Conservation (phyloP, 2,797 vertebrate genomes). For the Anisognathus igniventris region DNA sequence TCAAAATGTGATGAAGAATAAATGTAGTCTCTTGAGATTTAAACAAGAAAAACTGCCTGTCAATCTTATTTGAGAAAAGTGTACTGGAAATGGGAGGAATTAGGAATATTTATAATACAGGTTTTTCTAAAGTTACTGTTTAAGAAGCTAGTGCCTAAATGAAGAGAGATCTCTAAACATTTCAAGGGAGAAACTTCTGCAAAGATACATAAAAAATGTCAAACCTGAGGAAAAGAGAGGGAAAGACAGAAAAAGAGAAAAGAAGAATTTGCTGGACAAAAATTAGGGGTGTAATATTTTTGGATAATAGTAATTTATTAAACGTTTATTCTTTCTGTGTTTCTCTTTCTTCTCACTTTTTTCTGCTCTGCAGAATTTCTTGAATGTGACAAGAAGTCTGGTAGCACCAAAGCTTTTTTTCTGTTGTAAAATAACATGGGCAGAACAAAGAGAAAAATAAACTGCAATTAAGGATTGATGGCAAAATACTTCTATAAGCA, state of each 20-base stretch:
- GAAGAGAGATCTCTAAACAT: neutral
- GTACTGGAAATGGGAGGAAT: neutral
- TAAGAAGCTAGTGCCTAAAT: neutral
- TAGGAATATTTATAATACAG: neutral
- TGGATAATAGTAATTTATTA: neutral
- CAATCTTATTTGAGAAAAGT: neutral
- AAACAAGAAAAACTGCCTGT: neutral
- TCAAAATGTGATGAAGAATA: neutral
- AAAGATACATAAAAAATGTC: neutral
- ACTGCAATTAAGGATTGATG: neutral
- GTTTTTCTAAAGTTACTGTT: neutral
- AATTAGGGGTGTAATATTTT: neutral
- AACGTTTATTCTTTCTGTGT: neutral
- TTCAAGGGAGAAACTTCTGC: neutral
- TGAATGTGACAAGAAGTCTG: rapidly evolving
- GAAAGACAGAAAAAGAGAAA: neutral
- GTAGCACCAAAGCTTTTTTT: neutral
- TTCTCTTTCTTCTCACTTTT: neutral
- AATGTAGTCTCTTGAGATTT: neutral
- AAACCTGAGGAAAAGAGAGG: neutral
- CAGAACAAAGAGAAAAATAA: neutral
- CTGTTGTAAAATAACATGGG: neutral
- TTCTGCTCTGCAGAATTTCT: neutral
- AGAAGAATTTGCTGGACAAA: neutral
- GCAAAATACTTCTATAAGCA: neutral